A percentile compares a stretch with the other conserved stretches of the same genome.
Evolutionary conservation across 2,888 invertebrate species (phyloP).

Genomic region (Eledona agricola): DNA sequence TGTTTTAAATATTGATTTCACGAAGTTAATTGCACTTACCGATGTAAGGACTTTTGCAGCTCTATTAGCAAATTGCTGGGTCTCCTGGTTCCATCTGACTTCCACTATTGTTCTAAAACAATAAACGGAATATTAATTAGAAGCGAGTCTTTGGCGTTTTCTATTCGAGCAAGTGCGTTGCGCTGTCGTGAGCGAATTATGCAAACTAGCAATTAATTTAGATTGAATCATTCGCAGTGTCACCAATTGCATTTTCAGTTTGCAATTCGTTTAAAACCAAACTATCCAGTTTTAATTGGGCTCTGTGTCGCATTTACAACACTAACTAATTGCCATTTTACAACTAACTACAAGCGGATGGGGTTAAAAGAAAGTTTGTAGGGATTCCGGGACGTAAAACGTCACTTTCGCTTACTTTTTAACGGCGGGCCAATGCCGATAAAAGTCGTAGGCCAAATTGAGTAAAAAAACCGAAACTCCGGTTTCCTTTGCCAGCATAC

Average conservation of each 20-base stretch:
- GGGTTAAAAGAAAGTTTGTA: too few species aligned
- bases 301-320: too few species aligned
- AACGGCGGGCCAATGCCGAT: conserved; percentile 74
- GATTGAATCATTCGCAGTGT: too few species aligned
- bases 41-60: conserved; percentile 70
- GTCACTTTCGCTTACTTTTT: conserved; percentile 66
- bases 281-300: too few species aligned
- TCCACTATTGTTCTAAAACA: conserved; percentile 67
- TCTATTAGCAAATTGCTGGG: conserved; percentile 68
- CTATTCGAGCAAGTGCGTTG: too few species aligned
- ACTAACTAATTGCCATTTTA: too few species aligned
- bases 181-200: too few species aligned
- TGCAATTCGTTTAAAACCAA: too few species aligned
- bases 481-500: conserved; percentile 89
- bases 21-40: conserved; percentile 59
- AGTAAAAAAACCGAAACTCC: conserved; percentile 83
- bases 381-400: not conserved
- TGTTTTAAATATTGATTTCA: conserved; percentile 40
- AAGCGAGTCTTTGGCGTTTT: too few species aligned
- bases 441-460: conserved; percentile 81
- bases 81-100: conserved; percentile 69
- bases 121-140: conserved; percentile 33
- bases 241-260: too few species aligned
- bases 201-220: too few species aligned
- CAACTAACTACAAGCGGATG: too few species aligned